Evolutionary conservation across 2,113 vertebrate genomes (phyloP).

Genomic region (Blennius ocellaris): DNA sequence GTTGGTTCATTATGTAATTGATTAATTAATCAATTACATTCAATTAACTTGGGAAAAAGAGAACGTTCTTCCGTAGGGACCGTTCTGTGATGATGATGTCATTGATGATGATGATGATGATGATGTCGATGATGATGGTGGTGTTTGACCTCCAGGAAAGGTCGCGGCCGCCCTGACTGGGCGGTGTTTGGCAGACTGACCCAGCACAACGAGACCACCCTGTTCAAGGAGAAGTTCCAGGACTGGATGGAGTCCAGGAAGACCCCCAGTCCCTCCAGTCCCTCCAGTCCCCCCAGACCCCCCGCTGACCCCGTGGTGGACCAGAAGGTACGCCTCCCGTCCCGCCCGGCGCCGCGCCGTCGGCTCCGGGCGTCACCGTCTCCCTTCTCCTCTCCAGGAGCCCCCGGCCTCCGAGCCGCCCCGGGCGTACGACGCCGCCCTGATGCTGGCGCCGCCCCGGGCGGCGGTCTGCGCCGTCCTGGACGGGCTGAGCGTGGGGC

Average conservation of each 20-base stretch:
- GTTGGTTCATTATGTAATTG: no score
- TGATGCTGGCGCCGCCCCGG: slow-evolving; percentile 90
- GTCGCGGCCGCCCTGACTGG: slow-evolving; percentile 97
- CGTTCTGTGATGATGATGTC: no score
- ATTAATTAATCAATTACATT: no score
- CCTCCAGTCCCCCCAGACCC: slow-evolving; percentile 81
- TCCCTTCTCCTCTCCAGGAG: no score
- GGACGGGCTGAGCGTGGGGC: slow-evolving; percentile 91
- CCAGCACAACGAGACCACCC: slow-evolving; percentile 94
- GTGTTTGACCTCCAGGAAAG: slow-evolving; percentile 85
- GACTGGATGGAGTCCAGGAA: slow-evolving; percentile 91
- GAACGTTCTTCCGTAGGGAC: no score
- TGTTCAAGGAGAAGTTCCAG: slow-evolving; percentile 98
- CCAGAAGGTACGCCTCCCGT: slow-evolving; percentile 89
- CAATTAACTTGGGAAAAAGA: no score
- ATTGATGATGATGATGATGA: no score
- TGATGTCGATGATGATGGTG: no score
- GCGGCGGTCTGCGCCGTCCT: slow-evolving; percentile 83
- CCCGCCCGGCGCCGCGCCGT: neutral
- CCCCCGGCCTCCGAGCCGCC: no score
- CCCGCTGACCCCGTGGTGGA: slow-evolving; percentile 79
- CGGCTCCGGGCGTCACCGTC: no score
- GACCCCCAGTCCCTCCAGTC: slow-evolving; percentile 85
- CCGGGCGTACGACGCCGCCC: slow-evolving; percentile 83
- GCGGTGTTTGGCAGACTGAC: slow-evolving; percentile 96